These are phyloP conservation scores for Cricetomys ansorgei DNA, from an alignment of 2,113 vertebrate species.

Conservation along the genomic window DNA sequence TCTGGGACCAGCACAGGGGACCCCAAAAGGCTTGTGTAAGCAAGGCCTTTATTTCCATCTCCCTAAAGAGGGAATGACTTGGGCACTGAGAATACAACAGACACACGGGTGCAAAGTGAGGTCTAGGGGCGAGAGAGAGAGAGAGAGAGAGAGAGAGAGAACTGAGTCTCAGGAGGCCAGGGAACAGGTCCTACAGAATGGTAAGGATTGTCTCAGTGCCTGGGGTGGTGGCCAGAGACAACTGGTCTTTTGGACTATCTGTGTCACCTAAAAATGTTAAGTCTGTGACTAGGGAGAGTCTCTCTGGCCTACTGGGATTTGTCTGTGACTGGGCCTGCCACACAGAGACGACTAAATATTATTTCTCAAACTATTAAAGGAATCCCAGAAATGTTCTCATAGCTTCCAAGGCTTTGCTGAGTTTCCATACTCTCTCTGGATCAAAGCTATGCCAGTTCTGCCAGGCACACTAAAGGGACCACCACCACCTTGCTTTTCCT, in stretches of 20 bases:
- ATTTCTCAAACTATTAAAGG: neutral
- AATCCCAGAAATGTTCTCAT: neutral
- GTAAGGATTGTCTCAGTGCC: neutral
- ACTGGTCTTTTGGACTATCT: neutral
- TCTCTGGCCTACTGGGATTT: neutral
- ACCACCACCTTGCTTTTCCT: neutral
- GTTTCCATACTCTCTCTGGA: neutral
- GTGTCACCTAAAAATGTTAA: neutral
- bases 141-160: neutral
- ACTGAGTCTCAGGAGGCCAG: neutral
- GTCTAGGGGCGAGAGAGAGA: too few relatives aligned
- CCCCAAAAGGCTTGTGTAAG: neutral
- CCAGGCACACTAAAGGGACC: rapidly evolving
- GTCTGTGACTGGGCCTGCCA: neutral
- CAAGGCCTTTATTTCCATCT: too few relatives aligned
- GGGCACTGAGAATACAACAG: neutral
- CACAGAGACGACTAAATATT: neutral
- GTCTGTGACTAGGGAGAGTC: neutral
- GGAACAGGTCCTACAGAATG: too few relatives aligned
- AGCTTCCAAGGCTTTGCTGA: neutral
- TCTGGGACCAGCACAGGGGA: neutral
- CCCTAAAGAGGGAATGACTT: neutral
- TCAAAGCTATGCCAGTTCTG: neutral
- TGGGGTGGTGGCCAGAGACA: neutral
- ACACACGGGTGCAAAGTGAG: neutral